Base-by-base conservation (phyloP, 2,888 invertebrate genomes). In the Clitarchus hookeri region DNA sequence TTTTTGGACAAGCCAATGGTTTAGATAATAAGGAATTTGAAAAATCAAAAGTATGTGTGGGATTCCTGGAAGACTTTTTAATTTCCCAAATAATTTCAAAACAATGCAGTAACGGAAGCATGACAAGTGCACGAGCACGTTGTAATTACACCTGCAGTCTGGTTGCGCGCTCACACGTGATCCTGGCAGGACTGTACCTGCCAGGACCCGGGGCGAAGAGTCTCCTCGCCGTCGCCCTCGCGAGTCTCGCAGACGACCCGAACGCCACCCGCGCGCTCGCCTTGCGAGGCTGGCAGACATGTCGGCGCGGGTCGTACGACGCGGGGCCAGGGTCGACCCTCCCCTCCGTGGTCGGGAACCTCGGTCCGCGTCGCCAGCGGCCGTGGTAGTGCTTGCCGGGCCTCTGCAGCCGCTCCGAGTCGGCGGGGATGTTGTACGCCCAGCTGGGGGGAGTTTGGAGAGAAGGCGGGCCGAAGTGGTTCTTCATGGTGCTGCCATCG, bases 401-500 rank as follows among this genome's bases (percentile, higher is more conserved):
- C 8, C 54, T 23, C 26, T 65, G 44, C 84, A 84, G 65, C 26
- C 78, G 26, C 27, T 84, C 84, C 84, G 27, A 65, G 25, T 84
- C 84, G 19, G 36, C 36, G 3, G 84, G 84, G 25, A 84, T 12
- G 19, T 65, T 26, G 48, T 48, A 27, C 27, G 48, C 44, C 48
- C 80, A 85, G 44, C 44, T 53, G 48, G 9, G 23, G 48, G 83
- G 48, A 11, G 80, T 54, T 54, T 85, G 44, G 83, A 48, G 19
- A 25, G 26, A 16, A 1, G 83, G 54, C 4, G 85, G 85, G 8
- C 25, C 85, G 13, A 82, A 53, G 83, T 85, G 65, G 26, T 83
- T 83, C 26, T 25, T 85, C 13, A 85, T 80, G 44, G 82, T 85
- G 48, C 48, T 48, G 25, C 53, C 85, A 44, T 85, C 85, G 25